Evolutionary conservation across 2,888 invertebrate species (phyloP), one percentile per base, ranked within the genome.

Genomic region (Acanthosepion lycidas): DNA sequence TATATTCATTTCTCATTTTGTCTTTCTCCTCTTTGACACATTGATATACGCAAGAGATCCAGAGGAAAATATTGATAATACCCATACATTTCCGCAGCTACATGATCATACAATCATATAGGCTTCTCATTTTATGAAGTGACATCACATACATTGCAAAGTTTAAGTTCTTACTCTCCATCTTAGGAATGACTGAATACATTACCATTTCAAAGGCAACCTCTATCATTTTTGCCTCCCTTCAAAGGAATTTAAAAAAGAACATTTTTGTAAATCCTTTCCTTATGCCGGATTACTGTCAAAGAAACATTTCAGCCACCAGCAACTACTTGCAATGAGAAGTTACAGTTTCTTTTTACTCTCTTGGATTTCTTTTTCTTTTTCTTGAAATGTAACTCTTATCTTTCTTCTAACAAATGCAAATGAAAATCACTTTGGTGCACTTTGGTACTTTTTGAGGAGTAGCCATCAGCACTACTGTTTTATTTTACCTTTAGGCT

Each of bases 301-400:
- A 78, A 78, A 78, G 78, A 78, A 78, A 78, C n/a, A 33, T n/a
- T 78, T 78, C 78, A 78, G 78, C n/a, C 78, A 78, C 78, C 78
- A 78, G n/a, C 59, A 59, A 59, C 59, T 59, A 59, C 20, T 59
- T 59, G 3, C 6, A 59, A 59, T 23, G 59, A 23, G 23, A 20
- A 59, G 59, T 1, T 33, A n/a, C 78, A 78, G n/a, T 5, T n/a
- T n/a, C n/a, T 15, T 33, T 78, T n/a, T 4, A 51, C 51, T 51
- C 12, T 51, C 51, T 51, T 15, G 42, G 42, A 51, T 51, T 51
- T 51, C 42, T 51, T 51, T 8, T 51, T 51, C 51, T 51, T 51
- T 51, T 42, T 78, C n/a, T 78, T n/a, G n/a, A 78, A 23, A 78
- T 33, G 23, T 33, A 78, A 6, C 20, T 59, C 20, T 6, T 59